These are phyloP conservation scores for Mamestra configurata DNA, from an alignment of 1,140 invertebrate genomes.

Conservation along the genomic window DNA sequence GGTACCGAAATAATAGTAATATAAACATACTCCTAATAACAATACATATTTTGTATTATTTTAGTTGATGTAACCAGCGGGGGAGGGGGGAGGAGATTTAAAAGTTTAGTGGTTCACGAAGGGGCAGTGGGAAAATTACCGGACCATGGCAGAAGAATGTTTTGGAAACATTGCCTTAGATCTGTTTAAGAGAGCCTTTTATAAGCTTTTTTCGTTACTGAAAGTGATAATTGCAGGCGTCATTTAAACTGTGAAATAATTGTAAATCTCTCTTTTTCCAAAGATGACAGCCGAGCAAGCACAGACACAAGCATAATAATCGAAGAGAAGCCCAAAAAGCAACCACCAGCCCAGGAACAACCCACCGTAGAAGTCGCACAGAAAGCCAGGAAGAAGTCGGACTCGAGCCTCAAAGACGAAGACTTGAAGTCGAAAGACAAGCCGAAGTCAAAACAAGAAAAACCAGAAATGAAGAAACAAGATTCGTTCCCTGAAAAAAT, in stretches of 20 bases:
- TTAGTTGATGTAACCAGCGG: too few species aligned
- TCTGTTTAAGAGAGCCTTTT: too few species aligned
- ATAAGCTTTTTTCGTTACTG: too few species aligned
- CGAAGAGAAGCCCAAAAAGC: slow-evolving; percentile 71
- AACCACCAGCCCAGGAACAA: slow-evolving; percentile 60
- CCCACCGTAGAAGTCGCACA: slow-evolving; percentile 58
- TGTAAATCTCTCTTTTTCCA: background rate
- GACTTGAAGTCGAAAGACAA: slow-evolving; percentile 73
- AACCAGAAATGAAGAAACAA: slow-evolving; percentile 80
- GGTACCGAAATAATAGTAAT: too few species aligned
- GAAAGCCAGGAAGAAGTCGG: slow-evolving; percentile 78
- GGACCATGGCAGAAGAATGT: too few species aligned
- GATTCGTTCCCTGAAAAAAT: slow-evolving; percentile 74
- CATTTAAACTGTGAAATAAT: background rate
- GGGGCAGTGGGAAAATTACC: too few species aligned
- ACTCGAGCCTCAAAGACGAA: slow-evolving; percentile 80
- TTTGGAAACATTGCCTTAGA: too few species aligned
- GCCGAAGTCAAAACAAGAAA: slow-evolving; percentile 68
- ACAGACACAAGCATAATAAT: slow-evolving; percentile 66
- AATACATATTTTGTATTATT: too few species aligned
- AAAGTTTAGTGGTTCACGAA: too few species aligned
- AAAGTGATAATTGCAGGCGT: too few species aligned
- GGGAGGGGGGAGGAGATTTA: too few species aligned
- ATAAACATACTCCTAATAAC: too few species aligned
- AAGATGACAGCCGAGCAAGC: slow-evolving; percentile 75